Evolutionary conservation across 1,140 invertebrate species (phyloP).

Genomic region (Proales similis): DNA sequence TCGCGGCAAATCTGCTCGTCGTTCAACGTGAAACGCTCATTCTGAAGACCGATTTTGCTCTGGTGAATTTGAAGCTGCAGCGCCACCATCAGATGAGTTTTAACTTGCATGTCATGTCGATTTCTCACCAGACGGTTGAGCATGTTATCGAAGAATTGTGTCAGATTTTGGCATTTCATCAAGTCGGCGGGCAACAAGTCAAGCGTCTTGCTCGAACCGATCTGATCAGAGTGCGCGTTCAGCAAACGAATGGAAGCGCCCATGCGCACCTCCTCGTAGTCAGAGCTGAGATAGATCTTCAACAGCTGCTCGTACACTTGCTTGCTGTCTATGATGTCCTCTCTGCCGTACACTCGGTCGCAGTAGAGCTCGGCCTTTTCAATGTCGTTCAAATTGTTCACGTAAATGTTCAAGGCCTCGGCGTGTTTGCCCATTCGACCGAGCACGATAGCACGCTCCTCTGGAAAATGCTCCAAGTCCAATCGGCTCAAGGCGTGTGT

Average conservation of each 20-base stretch:
- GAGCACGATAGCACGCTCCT: constrained; percentile 83
- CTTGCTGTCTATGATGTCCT: constrained; percentile 16
- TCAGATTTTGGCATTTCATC: constrained; percentile 39
- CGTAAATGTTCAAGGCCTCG: constrained; percentile 82
- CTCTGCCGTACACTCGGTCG: constrained; percentile 29
- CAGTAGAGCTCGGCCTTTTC: constrained; percentile 61
- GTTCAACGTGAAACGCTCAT: constrained; percentile 69
- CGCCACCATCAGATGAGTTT: constrained; percentile 25
- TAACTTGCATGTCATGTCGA: constrained; percentile 24
- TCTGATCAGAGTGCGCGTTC: constrained; percentile 35
- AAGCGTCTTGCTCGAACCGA: constrained; percentile 39
- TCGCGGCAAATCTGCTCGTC: constrained; percentile 79
- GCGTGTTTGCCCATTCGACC: constrained; percentile 78
- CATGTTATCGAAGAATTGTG: constrained; percentile 39
- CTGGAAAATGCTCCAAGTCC: constrained; percentile 52
- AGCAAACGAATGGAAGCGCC: constrained; percentile 19
- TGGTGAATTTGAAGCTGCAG: constrained; percentile 57
- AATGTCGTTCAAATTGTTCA: constrained; percentile 70
- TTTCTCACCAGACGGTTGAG: constrained; percentile 39
- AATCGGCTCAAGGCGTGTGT: constrained; percentile 16
- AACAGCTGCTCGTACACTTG: constrained; percentile 19
- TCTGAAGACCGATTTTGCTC: constrained; percentile 68
- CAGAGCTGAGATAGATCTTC: constrained; percentile 20
- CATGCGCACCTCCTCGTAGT: constrained; percentile 20
- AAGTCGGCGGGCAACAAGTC: constrained; percentile 40